Evolutionary conservation across 2,797 vertebrate species (phyloP).

Genomic region (Tenualosa ilisha): DNA sequence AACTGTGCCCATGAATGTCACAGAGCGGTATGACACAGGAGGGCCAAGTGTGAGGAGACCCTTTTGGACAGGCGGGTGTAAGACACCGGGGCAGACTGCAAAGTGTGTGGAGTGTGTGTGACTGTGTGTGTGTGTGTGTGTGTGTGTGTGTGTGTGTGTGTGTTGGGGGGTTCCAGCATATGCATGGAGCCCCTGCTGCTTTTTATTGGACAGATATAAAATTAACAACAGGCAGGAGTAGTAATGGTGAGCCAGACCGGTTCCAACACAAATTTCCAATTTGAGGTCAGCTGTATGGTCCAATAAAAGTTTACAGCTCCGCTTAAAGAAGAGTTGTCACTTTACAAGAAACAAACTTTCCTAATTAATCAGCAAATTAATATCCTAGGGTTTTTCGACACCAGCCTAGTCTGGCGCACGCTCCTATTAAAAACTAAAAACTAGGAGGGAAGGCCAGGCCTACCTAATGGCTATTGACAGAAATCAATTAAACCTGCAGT

Average conservation of each 20-base stretch:
- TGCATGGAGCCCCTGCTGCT: constrained; percentile 73
- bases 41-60: constrained; percentile 45
- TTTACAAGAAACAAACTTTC: constrained; percentile 81
- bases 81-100: constrained; percentile 34
- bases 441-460: constrained; percentile 47
- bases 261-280: constrained; percentile 92
- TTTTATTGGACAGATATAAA: constrained; percentile 98
- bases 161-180: constrained; percentile 38
- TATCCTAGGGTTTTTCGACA: constrained; percentile 66
- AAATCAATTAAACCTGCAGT: constrained; percentile 73
- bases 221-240: constrained; percentile 89
- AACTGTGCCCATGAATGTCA: constrained; percentile 41
- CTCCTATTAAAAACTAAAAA: constrained; percentile 40
- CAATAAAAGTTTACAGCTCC: constrained; percentile 92
- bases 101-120: not conserved
- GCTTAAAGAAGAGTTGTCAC: constrained; percentile 79
- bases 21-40: constrained; percentile 39
- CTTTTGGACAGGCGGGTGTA: constrained; percentile 53
- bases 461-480: constrained; percentile 73
- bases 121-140: constrained; percentile 4
- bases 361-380: constrained; percentile 77
- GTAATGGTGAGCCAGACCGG: constrained; percentile 77
- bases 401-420: constrained; percentile 56
- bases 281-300: constrained; percentile 89
- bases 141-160: not conserved